These are phyloP conservation scores for Mylabris phalerata DNA, from an alignment of 1,140 invertebrate species.

Conservation along the genomic window DNA sequence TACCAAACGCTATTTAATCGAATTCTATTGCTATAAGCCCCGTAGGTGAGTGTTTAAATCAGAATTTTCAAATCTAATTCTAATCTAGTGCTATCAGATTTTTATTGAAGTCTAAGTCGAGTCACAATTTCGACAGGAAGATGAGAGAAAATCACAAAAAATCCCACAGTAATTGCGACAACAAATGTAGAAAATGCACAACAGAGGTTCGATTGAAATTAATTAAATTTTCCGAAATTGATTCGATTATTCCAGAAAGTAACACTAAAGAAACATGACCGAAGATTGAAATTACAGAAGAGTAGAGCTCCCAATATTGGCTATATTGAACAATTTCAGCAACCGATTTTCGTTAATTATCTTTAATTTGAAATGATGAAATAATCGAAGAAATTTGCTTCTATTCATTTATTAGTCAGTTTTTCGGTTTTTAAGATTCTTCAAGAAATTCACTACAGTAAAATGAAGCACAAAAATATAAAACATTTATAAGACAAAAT, in stretches of 20 bases:
- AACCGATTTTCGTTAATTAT: background rate
- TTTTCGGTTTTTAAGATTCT: too few relatives aligned
- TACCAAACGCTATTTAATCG: slow-evolving; percentile 1
- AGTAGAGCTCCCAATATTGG: slow-evolving; percentile 2
- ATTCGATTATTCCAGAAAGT: background rate
- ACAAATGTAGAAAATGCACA: background rate
- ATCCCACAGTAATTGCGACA: background rate
- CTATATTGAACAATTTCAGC: slow-evolving; percentile 2
- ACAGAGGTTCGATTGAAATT: background rate
- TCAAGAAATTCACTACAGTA: too few relatives aligned
- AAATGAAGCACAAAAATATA: too few relatives aligned
- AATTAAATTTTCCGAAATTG: background rate
- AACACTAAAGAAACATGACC: background rate
- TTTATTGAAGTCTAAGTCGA: background rate
- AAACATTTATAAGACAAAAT: too few relatives aligned
- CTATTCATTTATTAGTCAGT: too few relatives aligned
- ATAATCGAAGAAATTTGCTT: too few relatives aligned
- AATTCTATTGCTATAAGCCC: slow-evolving; percentile 4
- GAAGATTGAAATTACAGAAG: background rate
- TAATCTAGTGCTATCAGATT: background rate
- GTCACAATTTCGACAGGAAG: background rate
- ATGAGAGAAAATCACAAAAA: background rate
- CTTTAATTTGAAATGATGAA: too few relatives aligned
- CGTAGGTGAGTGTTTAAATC: background rate
- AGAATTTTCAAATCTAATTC: background rate